These are phyloP conservation scores for Diabrotica undecimpunctata DNA, from an alignment of 1,140 invertebrate species.

Conservation along the genomic window DNA sequence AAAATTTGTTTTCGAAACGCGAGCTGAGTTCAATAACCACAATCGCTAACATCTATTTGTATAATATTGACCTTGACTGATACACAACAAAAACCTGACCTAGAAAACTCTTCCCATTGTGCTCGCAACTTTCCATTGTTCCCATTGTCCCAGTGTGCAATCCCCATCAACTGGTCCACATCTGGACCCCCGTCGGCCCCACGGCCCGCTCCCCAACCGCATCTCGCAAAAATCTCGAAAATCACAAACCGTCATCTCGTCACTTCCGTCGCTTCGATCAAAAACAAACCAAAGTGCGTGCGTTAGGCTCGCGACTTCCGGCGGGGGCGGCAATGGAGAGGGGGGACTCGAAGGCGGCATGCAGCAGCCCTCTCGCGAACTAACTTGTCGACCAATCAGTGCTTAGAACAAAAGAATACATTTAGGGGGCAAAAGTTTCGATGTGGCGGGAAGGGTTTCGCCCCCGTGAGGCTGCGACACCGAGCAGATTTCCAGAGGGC, in stretches of 20 bases:
- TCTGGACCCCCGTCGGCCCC: too few species aligned
- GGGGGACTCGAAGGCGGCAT: conserved; percentile 12
- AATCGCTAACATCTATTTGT: too few species aligned
- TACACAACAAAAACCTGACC: not conserved
- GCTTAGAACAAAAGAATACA: conserved; percentile 46
- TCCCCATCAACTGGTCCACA: too few species aligned
- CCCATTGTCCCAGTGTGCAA: not conserved
- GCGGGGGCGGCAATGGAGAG: not conserved
- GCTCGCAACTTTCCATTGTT: not conserved
- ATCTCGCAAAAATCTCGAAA: not conserved
- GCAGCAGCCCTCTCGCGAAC: conserved; percentile 40
- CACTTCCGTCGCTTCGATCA: not conserved
- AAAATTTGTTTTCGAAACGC: too few species aligned
- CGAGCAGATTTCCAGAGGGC: not conserved
- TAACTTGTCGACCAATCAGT: conserved; percentile 43
- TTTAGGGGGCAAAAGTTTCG: conserved; percentile 23
- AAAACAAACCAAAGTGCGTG: not conserved
- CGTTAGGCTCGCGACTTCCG: conserved; percentile 1
- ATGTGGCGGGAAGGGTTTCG: not conserved
- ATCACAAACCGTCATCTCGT: not conserved
- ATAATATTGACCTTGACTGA: not conserved
- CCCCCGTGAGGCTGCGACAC: not conserved
- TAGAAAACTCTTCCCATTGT: not conserved
- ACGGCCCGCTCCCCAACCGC: too few species aligned
- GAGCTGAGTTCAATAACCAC: too few species aligned